Evolutionary conservation across 2,797 vertebrate genomes (phyloP).

Genomic region (Propithecus perrieri): DNA sequence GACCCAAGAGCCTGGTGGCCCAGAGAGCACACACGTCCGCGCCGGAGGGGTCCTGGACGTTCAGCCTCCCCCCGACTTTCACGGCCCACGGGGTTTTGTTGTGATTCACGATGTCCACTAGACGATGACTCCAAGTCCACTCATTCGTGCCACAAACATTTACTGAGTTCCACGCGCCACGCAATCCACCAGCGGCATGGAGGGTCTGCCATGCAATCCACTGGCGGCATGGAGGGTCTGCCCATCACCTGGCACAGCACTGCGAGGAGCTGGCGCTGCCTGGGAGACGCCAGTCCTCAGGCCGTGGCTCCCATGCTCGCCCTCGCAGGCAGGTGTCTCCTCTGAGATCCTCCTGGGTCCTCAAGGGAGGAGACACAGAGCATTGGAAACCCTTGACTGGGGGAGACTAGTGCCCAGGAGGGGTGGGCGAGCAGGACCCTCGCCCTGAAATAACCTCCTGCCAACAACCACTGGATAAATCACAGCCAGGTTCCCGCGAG

Average conservation of each 20-base stretch:
- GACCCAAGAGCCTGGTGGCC: accelerated
- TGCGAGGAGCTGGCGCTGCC: neutral
- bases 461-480: neutral
- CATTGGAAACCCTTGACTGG: neutral
- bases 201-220: neutral
- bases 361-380: neutral
- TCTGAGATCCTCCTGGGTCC: neutral
- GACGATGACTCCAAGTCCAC: neutral
- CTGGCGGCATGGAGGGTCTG: accelerated
- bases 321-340: neutral
- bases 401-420: no score
- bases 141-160: neutral
- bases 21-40: neutral
- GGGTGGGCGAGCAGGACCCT: neutral
- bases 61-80: neutral
- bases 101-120: neutral
- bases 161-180: neutral
- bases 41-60: no score
- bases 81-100: neutral
- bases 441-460: neutral
- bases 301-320: no score
- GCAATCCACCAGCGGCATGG: accelerated
- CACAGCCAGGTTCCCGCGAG: accelerated
- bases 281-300: neutral
- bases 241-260: neutral